Percentiles rank a stretch among this genome's conserved stretches.
Conservation (phyloP, 2,797 vertebrate genomes). For the Pseudomugil tenellus region DNA sequence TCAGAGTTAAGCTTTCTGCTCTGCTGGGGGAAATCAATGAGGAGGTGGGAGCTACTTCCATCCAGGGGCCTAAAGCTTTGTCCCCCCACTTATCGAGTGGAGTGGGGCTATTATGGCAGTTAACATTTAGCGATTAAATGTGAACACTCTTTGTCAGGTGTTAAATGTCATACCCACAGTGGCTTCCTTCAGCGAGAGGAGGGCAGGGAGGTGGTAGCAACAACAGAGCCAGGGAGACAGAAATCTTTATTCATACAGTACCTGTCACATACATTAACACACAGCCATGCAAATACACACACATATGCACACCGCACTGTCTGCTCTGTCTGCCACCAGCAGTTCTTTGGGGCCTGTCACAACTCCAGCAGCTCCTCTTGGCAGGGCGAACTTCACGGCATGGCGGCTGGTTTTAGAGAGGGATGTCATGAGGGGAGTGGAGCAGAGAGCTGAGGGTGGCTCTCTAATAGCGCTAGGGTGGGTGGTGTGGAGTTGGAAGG, state of each 20-base stretch:
- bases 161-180: conserved; percentile 81
- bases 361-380: conserved; percentile 51
- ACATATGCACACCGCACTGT: conserved; percentile 16
- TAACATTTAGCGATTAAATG: conserved; percentile 82
- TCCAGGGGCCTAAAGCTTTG: conserved; percentile 51
- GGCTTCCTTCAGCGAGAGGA: conserved; percentile 46
- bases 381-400: conserved; percentile 63
- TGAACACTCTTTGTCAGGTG: conserved; percentile 80
- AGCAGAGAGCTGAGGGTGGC: conserved; percentile 49
- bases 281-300: conserved; percentile 14
- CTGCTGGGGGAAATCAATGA: conserved; percentile 48
- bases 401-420: conserved; percentile 60
- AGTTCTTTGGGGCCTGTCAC: conserved; percentile 50
- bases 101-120: conserved; percentile 75
- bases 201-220: conserved; percentile 29
- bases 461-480: conserved; percentile 58
- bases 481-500: conserved; percentile 21
- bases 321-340: background rate
- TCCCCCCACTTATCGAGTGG: conserved; percentile 50
- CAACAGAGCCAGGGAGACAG: conserved; percentile 50
- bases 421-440: conserved; percentile 50
- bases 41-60: conserved; percentile 45
- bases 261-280: conserved; percentile 46
- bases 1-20: conserved; percentile 62
- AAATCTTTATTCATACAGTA: conserved; percentile 49